These are phyloP conservation scores for Protomyctophum bolini DNA, from an alignment of 2,113 vertebrate genomes.

Conservation along the genomic window DNA sequence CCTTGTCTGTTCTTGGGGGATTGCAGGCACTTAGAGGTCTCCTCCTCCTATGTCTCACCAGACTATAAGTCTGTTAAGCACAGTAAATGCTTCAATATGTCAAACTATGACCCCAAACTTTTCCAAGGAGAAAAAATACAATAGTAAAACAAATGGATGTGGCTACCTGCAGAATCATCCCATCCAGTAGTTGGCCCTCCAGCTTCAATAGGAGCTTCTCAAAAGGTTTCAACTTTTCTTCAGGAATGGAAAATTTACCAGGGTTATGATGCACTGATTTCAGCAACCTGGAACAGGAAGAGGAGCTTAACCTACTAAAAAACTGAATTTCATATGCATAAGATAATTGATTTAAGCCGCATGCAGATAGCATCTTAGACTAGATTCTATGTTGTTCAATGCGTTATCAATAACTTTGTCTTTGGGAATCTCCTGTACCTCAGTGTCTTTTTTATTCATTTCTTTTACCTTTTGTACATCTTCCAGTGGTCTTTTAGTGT, in stretches of 20 bases:
- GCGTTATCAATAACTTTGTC: no score
- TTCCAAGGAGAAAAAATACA: no score
- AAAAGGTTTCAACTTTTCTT: constrained; percentile 97
- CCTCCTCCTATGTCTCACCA: no score
- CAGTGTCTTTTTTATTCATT: not conserved
- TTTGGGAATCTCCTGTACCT: not conserved
- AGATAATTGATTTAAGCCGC: not conserved
- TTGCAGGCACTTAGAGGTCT: no score
- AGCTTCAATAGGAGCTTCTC: constrained; percentile 95
- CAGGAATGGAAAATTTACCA: constrained; percentile 92
- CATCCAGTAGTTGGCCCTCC: constrained; percentile 93
- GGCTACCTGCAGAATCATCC: constrained; percentile 94
- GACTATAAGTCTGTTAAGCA: no score
- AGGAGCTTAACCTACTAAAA: constrained; percentile 4
- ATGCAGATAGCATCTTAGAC: no score
- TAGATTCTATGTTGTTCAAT: no score
- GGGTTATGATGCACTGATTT: constrained; percentile 99
- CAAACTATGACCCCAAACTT: not conserved
- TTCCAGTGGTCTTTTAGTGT: constrained; percentile 97
- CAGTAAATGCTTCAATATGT: not conserved
- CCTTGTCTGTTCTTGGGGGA: no score
- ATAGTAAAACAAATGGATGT: not conserved
- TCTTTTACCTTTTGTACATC: constrained; percentile 95
- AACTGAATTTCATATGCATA: not conserved
- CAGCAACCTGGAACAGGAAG: constrained; percentile 80